phyloP scores from a whole-genome alignment of 2,888 invertebrate genomes.

The Volucella zonaria region DNA sequence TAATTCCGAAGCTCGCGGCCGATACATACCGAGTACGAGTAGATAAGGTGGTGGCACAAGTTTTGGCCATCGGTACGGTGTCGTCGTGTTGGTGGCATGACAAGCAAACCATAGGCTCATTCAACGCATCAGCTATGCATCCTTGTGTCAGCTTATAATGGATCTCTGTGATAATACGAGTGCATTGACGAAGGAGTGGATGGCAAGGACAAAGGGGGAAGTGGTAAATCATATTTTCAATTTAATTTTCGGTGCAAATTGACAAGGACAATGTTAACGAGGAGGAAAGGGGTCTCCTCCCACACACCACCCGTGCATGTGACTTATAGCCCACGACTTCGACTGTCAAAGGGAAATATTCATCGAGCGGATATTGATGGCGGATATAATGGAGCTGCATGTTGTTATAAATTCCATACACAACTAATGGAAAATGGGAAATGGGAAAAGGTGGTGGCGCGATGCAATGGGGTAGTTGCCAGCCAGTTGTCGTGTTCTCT shows the following conservation, averaged over 20 bases:
- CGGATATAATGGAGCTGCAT: slow-evolving; percentile 71
- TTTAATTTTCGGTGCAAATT: slow-evolving; percentile 44
- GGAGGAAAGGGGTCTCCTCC: neutral
- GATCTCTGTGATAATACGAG: slow-evolving; percentile 30
- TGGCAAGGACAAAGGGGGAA: neutral
- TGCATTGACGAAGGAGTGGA: neutral
- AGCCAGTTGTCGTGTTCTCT: slow-evolving; percentile 8
- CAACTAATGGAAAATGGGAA: slow-evolving; percentile 48
- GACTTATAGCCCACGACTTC: slow-evolving; percentile 13
- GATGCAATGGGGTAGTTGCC: slow-evolving; percentile 13
- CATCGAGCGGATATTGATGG: slow-evolving; percentile 73
- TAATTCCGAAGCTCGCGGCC: slow-evolving; percentile 42
- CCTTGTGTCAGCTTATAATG: slow-evolving; percentile 30
- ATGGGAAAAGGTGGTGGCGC: neutral
- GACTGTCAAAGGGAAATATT: slow-evolving; percentile 72
- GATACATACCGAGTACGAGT: slow-evolving; percentile 29
- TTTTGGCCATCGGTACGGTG: slow-evolving; percentile 5
- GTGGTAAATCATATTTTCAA: slow-evolving; percentile 48
- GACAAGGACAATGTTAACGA: neutral
- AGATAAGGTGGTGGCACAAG: neutral
- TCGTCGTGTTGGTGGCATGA: slow-evolving; percentile 50
- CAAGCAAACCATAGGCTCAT: slow-evolving; percentile 32
- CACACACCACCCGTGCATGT: neutral
- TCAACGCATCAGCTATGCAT: slow-evolving; percentile 43
- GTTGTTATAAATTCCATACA: slow-evolving; percentile 67